Evolutionary conservation across 1,140 invertebrate species (phyloP).

Genomic region (Drosophila serrata): DNA sequence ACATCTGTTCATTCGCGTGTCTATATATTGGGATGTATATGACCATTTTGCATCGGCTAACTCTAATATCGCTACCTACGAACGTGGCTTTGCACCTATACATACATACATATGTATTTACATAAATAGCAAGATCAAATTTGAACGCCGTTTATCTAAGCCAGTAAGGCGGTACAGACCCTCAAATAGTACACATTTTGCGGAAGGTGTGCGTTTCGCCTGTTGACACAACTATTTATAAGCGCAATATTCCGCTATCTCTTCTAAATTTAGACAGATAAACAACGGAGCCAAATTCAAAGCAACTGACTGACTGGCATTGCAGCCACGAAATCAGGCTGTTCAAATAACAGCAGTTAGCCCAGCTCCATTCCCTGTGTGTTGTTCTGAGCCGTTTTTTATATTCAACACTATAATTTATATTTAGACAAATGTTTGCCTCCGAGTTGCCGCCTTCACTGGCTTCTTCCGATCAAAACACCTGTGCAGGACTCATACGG

Average conservation of each 20-base stretch:
- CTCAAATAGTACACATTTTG: slow-evolving; percentile 52
- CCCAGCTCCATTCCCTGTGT: slow-evolving; percentile 5
- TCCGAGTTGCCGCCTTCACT: slow-evolving; percentile 14
- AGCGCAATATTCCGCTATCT: slow-evolving; percentile 69
- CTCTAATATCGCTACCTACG: not conserved
- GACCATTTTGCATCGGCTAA: slow-evolving; percentile 5
- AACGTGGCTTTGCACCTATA: slow-evolving; percentile 26
- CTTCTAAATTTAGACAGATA: slow-evolving; percentile 74
- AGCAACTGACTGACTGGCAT: slow-evolving; percentile 65
- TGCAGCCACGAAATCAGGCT: slow-evolving; percentile 70
- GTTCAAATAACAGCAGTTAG: slow-evolving; percentile 60
- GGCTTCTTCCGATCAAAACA: slow-evolving; percentile 47
- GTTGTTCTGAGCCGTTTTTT: slow-evolving; percentile 20
- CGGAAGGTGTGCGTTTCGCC: slow-evolving; percentile 49
- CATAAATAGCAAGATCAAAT: slow-evolving; percentile 1
- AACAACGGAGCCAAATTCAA: slow-evolving; percentile 55
- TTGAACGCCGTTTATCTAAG: slow-evolving; percentile 16
- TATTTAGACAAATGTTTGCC: slow-evolving; percentile 61
- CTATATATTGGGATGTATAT: not conserved
- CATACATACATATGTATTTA: not conserved
- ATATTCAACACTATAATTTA: slow-evolving; percentile 37
- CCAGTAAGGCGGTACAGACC: slow-evolving; percentile 7
- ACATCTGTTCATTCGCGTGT: slow-evolving; percentile 23
- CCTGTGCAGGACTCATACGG: slow-evolving; percentile 44
- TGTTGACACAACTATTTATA: slow-evolving; percentile 80